Conservation (phyloP, 2,888 invertebrate genomes). For the Polylopha cassiicola region DNA sequence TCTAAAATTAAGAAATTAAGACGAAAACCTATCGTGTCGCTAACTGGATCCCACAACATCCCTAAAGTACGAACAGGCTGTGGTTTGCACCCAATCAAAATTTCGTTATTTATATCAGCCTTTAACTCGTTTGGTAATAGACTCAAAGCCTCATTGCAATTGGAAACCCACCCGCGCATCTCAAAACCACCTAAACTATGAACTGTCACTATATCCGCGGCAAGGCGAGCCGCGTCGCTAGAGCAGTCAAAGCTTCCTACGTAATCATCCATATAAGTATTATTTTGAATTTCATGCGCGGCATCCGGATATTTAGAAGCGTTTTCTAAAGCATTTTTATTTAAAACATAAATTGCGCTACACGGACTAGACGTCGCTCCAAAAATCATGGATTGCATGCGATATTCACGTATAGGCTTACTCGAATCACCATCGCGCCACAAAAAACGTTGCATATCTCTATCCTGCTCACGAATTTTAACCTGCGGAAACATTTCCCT, state of each 20-base stretch:
- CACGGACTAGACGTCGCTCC: constrained; percentile 2
- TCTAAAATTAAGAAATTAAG: constrained; percentile 15
- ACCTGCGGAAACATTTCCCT: constrained; percentile 18
- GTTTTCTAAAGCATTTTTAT: constrained; percentile 1
- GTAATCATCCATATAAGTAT: constrained; percentile 1
- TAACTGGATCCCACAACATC: not conserved
- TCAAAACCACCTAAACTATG: constrained; percentile 1
- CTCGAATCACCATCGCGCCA: constrained; percentile 1
- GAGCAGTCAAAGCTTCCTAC: not conserved
- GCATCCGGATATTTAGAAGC: not conserved
- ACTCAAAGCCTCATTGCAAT: not conserved
- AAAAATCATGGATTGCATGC: constrained; percentile 4
- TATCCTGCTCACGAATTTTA: constrained; percentile 4
- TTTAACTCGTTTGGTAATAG: too few relatives aligned
- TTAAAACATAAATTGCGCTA: constrained; percentile 1
- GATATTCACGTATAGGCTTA: not conserved
- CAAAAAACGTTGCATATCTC: constrained; percentile 7
- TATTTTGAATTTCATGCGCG: not conserved
- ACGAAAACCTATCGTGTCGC: constrained; percentile 3
- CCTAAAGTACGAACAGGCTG: too few relatives aligned
- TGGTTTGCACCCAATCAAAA: too few relatives aligned
- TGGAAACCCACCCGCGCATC: not conserved
- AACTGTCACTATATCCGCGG: not conserved
- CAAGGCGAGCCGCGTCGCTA: not conserved
- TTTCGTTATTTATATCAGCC: too few relatives aligned